Conservation (phyloP, 2,113 vertebrate genomes). For the Taurulus bubalis region DNA sequence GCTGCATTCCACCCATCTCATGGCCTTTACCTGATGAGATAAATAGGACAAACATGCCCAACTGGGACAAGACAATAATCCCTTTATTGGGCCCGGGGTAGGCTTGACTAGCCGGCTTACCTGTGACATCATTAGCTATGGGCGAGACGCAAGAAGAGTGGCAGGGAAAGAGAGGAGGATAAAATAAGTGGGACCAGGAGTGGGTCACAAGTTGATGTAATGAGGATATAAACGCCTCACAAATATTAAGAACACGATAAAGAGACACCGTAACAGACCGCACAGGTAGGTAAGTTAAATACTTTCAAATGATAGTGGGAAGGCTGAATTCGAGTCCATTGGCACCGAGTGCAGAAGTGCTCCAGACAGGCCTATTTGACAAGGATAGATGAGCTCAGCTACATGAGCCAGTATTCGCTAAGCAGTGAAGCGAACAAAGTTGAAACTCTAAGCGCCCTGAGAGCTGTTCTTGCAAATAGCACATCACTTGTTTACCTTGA, state of each 20-base stretch:
- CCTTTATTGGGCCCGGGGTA: conserved; percentile 70
- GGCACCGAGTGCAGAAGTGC: conserved; percentile 4
- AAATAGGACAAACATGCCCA: conserved; percentile 72
- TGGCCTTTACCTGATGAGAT: conserved; percentile 49
- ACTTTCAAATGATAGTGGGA: conserved; percentile 8
- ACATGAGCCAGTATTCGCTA: conserved; percentile 51
- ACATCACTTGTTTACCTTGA: conserved; percentile 74
- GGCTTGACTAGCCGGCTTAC: conserved; percentile 72
- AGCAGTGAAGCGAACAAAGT: conserved; percentile 53
- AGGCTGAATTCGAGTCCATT: conserved; percentile 6
- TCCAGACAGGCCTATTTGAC: conserved; percentile 51
- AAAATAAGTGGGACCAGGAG: conserved; percentile 21
- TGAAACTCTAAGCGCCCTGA: conserved; percentile 51
- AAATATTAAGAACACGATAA: conserved; percentile 2
- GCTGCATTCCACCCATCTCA: conserved; percentile 48
- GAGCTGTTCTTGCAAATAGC: conserved; percentile 55
- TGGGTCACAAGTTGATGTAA: conserved; percentile 44
- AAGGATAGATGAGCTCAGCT: conserved; percentile 65
- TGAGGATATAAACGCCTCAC: conserved; percentile 10
- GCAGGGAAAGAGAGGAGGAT: conserved; percentile 7
- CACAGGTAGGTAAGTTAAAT: not conserved
- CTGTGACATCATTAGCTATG: conserved; percentile 78
- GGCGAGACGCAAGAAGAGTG: conserved; percentile 10
- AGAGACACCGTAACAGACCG: not conserved
- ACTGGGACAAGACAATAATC: conserved; percentile 77